phyloP scores from a whole-genome alignment of 2,797 vertebrate species.

The Chaetophractus vellerosus region DNA sequence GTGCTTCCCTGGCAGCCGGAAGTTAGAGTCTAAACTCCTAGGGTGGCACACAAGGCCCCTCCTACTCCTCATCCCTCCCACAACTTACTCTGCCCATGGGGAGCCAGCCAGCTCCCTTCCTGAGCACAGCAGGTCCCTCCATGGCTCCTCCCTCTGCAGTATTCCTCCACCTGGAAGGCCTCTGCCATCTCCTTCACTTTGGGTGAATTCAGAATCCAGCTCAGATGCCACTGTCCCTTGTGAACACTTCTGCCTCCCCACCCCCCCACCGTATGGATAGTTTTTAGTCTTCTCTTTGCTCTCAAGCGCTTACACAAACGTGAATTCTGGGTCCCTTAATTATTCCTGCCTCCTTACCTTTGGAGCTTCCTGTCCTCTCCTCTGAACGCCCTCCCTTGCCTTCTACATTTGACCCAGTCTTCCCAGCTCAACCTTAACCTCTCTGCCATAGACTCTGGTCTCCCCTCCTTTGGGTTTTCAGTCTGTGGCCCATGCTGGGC shows the following conservation, averaged over 20 bases:
- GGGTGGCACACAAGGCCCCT: not conserved
- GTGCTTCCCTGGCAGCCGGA: not conserved
- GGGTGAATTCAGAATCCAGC: not conserved
- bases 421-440: not conserved
- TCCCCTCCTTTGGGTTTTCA: not conserved
- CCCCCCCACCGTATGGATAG: no score
- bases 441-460: not conserved
- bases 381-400: not conserved
- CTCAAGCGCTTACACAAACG: not conserved
- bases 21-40: not conserved
- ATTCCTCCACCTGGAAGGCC: not conserved
- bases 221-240: not conserved
- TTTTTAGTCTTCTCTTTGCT: not conserved
- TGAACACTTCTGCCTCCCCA: not conserved
- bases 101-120: not conserved
- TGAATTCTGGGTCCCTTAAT: not conserved
- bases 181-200: not conserved
- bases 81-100: rapidly evolving
- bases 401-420: not conserved
- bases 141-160: not conserved
- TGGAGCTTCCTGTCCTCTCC: not conserved
- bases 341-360: not conserved
- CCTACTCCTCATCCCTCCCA: rapidly evolving
- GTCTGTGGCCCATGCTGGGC: not conserved
- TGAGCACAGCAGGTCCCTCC: not conserved